phyloP scores from a whole-genome alignment of 2,797 vertebrate genomes.

The Pagetopsis macropterus region DNA sequence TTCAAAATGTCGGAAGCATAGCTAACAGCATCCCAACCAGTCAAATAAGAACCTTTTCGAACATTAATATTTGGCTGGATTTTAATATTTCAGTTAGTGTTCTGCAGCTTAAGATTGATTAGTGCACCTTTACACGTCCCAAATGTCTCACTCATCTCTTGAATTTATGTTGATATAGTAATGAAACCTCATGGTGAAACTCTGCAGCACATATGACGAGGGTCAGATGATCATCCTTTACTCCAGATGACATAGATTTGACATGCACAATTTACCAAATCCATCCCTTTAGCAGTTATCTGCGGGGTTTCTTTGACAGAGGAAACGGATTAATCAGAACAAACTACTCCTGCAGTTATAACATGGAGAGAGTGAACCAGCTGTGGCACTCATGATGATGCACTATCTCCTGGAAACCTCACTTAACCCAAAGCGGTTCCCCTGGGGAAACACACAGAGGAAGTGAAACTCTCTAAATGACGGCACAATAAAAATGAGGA shows the following conservation, averaged over 20 bases:
- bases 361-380: conserved; percentile 16
- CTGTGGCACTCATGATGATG: conserved; percentile 27
- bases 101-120: neutral
- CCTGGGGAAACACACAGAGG: conserved; percentile 26
- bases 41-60: neutral
- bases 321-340: conserved; percentile 29
- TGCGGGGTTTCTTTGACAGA: neutral
- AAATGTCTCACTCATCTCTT: neutral
- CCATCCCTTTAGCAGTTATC: neutral
- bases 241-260: neutral
- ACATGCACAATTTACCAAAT: neutral
- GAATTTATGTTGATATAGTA: neutral
- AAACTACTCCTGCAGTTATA: conserved; percentile 10
- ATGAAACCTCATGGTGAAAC: neutral
- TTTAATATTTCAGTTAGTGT: neutral
- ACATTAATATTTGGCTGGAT: neutral
- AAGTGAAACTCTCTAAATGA: conserved; percentile 18
- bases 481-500: conserved; percentile 20
- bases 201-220: neutral
- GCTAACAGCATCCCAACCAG: neutral
- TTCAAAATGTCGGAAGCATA: neutral
- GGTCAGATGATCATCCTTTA: neutral
- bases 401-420: conserved; percentile 47
- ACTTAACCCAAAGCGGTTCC: conserved; percentile 31
- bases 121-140: neutral